These are phyloP conservation scores for Sphaeridia pumilis DNA, from an alignment of 2,888 invertebrate species.

Conservation along the genomic window DNA sequence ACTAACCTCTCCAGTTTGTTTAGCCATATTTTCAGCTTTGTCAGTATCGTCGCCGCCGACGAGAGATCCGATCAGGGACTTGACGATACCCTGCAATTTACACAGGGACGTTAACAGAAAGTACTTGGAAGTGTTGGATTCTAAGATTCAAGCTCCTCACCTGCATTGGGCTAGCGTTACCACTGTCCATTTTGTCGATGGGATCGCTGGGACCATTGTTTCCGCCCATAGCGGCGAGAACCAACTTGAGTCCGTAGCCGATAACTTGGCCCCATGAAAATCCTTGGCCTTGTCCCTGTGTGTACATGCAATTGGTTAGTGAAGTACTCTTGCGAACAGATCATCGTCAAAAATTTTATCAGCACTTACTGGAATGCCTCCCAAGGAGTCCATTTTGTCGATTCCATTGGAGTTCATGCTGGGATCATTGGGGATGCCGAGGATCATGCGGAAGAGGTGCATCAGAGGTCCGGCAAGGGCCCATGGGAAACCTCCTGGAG, in stretches of 20 bases:
- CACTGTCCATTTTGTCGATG: conserved; percentile 78
- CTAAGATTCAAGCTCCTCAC: no score
- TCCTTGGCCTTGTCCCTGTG: conserved; percentile 19
- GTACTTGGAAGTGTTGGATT: no score
- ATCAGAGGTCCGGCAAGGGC: conserved; percentile 31
- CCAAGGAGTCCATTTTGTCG: conserved; percentile 30
- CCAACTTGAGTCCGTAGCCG: conserved; percentile 71
- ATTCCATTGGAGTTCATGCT: conserved; percentile 47
- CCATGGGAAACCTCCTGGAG: conserved; percentile 26
- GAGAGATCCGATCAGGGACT: conserved; percentile 79
- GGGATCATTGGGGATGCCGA: conserved; percentile 52
- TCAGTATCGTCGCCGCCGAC: conserved; percentile 83
- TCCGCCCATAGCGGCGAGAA: conserved; percentile 70
- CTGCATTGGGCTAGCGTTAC: conserved; percentile 62
- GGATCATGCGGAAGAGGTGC: conserved; percentile 32
- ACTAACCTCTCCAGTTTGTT: conserved; percentile 83
- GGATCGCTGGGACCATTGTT: conserved; percentile 54
- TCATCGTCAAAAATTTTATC: not conserved
- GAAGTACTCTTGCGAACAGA: not conserved
- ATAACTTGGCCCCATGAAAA: conserved; percentile 82
- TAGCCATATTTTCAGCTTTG: conserved; percentile 86
- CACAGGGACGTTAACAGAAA: no score
- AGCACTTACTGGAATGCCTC: conserved; percentile 5
- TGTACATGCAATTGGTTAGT: not conserved
- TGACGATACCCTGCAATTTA: conserved; percentile 90